phyloP scores from a whole-genome alignment of 1,140 invertebrate genomes.

The Drosophila orosa region DNA sequence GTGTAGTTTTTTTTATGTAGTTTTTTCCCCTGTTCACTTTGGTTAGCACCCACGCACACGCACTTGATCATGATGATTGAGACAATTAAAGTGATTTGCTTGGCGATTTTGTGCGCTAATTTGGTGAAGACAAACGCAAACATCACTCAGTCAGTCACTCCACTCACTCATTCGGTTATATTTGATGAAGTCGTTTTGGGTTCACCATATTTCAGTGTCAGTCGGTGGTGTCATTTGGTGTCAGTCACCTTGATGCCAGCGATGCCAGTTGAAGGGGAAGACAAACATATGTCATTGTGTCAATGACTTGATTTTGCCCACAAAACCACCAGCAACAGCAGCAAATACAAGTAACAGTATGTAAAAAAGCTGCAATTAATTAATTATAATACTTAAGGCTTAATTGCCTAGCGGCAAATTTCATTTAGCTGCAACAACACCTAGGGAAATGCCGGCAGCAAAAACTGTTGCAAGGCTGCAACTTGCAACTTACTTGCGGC shows the following conservation, averaged over 20 bases:
- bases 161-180: conserved; percentile 7
- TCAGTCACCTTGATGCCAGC: conserved; percentile 65
- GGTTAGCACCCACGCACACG: conserved; percentile 28
- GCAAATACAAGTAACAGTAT: conserved; percentile 10
- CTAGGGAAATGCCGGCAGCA: conserved; percentile 37
- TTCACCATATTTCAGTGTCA: conserved; percentile 32
- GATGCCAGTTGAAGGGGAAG: neutral
- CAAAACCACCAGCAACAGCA: conserved; percentile 3
- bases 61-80: conserved; percentile 42
- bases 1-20: neutral
- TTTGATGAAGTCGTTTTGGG: conserved; percentile 22
- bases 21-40: neutral
- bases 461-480: conserved; percentile 12
- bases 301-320: conserved; percentile 40
- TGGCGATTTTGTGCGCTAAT: conserved; percentile 71
- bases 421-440: conserved; percentile 73
- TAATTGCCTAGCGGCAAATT: conserved; percentile 68
- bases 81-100: conserved; percentile 72
- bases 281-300: conserved; percentile 53
- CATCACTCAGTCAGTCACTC: conserved; percentile 30
- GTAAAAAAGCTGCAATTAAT: conserved; percentile 38
- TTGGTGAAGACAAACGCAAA: conserved; percentile 60
- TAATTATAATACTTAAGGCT: conserved; percentile 30
- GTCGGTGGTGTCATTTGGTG: conserved; percentile 32
- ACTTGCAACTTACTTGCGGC: neutral